Base-by-base conservation (phyloP, 2,888 invertebrate species). In the Tribolium freemani region DNA sequence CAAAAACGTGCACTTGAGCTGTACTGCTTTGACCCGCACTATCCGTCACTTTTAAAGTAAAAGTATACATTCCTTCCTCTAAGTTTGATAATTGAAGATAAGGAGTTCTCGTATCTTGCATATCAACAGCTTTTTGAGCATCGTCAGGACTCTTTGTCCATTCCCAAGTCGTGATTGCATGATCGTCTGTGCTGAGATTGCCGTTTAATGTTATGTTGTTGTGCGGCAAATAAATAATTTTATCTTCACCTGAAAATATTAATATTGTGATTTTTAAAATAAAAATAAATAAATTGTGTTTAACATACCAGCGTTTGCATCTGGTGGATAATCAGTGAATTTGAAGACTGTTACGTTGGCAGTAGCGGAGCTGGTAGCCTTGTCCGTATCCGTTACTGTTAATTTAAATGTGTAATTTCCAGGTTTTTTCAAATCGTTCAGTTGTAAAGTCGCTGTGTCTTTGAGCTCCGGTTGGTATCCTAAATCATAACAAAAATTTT, bases 91-190 rank as follows among this genome's bases (percentile, higher is more conserved):
- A 87, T 87, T 90, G 88, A 46, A 97, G 89, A 83, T 94, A 95
- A 0, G 97, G 96, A 0, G 96, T 96, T 80, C 96, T 91, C 0
- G 97, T 97, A 79, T 97, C 95, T 89, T 97, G 96, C 96, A 97
- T 97, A 83, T 97, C 97, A 6, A 96, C 97, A 0, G 96, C 96
- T 83, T 96, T 95, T 77, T 94, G 93, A 76, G 95, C 93, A 83
- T 95, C 95, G 56, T 93, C 93, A 0, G 93, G 91, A 58, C 94
- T 93, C 84, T 97, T 97, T 0, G 96, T 96, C 98, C 98, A 98
- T 85, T 97, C 97, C 95, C 97, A 98, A 20, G 93, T 94, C 0
- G 92, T 92, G 79, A 98, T 97, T 78, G 95, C 96, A 81, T 96
- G 94, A 86, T 98, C 98, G 83, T 98, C 98, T 0, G 95, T 94